Evolutionary conservation across 2,888 invertebrate genomes (phyloP).

Genomic region (Synergus laeviventris): DNA sequence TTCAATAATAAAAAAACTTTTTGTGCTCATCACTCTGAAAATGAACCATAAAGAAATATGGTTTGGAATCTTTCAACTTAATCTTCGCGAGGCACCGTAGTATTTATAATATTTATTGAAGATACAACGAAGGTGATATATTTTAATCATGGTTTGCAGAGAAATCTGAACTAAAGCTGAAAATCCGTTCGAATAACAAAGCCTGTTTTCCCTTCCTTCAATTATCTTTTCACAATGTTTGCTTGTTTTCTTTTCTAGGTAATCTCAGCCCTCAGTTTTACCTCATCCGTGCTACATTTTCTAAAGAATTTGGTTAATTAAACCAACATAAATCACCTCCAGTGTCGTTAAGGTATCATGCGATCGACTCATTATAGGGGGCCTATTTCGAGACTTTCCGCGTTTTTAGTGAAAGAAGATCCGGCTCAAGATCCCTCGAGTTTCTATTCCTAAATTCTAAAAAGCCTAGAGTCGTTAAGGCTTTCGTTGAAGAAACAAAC

Average conservation of each 20-base stretch:
- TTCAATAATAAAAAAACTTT: slow-evolving; percentile 13
- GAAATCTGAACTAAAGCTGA: not conserved
- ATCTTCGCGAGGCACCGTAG: not conserved
- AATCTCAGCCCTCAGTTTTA: slow-evolving; percentile 1
- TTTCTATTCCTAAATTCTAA: not conserved
- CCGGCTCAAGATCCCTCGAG: not conserved
- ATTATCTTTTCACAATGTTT: slow-evolving; percentile 19
- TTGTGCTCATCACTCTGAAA: not conserved
- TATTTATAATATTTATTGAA: not conserved
- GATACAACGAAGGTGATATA: not conserved
- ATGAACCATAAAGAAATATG: not conserved
- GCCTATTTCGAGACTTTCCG: slow-evolving; percentile 7
- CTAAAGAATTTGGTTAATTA: slow-evolving; percentile 9
- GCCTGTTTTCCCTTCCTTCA: slow-evolving; percentile 1
- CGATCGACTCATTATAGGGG: not conserved
- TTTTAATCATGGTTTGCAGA: not conserved
- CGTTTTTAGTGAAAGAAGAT: not conserved
- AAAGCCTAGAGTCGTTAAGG: not conserved
- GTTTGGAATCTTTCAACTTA: not conserved
- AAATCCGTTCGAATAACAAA: slow-evolving; percentile 9
- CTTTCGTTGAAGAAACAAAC: not conserved
- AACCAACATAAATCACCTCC: slow-evolving; percentile 26
- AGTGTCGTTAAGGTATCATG: not conserved
- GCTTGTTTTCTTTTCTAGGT: slow-evolving; percentile 19
- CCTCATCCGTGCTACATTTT: not conserved